Percentiles rank a stretch among this genome's conserved stretches.
phyloP scores from a whole-genome alignment of 1,140 invertebrate species.

The Drosophila tsacasi region DNA sequence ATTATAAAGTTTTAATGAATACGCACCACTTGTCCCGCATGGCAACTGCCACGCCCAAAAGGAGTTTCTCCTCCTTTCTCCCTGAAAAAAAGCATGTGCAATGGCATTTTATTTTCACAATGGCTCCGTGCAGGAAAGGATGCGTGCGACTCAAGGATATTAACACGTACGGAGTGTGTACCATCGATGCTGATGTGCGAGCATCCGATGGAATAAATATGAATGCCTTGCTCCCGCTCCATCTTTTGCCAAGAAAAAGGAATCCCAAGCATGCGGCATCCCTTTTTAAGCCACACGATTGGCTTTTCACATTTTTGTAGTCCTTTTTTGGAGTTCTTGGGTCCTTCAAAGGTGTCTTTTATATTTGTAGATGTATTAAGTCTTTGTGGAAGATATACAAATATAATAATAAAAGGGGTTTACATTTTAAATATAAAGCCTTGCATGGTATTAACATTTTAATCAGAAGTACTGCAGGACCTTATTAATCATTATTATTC shows the following conservation, averaged over 20 bases:
- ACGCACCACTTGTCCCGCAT: slow-evolving; percentile 63
- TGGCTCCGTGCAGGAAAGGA: slow-evolving; percentile 41
- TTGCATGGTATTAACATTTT: too few relatives aligned
- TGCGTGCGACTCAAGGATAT: slow-evolving; percentile 60
- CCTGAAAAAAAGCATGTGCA: slow-evolving; percentile 50
- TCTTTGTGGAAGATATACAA: not conserved
- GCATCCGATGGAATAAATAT: slow-evolving; percentile 67
- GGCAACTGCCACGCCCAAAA: slow-evolving; percentile 45
- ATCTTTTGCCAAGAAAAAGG: slow-evolving; percentile 17
- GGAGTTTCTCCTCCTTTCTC: slow-evolving; percentile 14
- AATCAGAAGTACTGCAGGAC: too few relatives aligned
- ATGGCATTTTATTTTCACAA: slow-evolving; percentile 75
- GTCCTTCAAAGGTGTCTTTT: slow-evolving; percentile 10
- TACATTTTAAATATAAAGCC: too few relatives aligned
- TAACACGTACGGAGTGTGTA: slow-evolving; percentile 70
- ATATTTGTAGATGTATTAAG: too few relatives aligned
- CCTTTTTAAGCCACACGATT: slow-evolving; percentile 38
- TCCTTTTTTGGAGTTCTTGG: slow-evolving; percentile 31
- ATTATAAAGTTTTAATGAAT: slow-evolving; percentile 84
- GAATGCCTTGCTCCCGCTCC: slow-evolving; percentile 47
- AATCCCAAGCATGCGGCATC: slow-evolving; percentile 13
- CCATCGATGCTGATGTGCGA: slow-evolving; percentile 61
- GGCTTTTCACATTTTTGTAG: slow-evolving; percentile 31
- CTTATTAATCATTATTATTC: too few relatives aligned
- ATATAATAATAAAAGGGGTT: not conserved